A percentile compares a stretch with the other conserved stretches of the same genome.
Conservation (phyloP, 2,113 vertebrate species). For the Toxostoma redivivum region DNA sequence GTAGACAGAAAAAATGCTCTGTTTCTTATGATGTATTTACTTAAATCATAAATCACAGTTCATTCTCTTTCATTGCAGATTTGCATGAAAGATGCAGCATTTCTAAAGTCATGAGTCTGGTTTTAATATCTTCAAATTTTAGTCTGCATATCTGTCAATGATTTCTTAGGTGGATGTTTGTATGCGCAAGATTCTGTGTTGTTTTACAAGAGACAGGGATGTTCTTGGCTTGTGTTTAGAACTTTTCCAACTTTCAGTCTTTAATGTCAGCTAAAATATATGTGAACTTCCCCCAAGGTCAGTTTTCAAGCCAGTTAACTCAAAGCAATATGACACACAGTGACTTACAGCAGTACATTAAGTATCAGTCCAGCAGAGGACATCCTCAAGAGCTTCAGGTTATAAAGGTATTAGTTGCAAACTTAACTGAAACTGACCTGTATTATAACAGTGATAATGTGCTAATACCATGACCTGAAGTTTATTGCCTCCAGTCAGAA, state of each 20-base stretch:
- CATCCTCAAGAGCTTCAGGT: background rate
- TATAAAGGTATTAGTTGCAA: background rate
- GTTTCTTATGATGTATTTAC: background rate
- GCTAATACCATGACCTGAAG: background rate
- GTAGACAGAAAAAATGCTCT: background rate
- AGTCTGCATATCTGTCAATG: background rate
- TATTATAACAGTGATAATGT: background rate
- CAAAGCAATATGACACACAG: background rate
- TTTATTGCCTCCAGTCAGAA: background rate
- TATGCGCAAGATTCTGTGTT: background rate
- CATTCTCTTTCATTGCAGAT: slow-evolving; percentile 73
- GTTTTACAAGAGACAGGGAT: background rate
- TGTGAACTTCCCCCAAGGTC: background rate
- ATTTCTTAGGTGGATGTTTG: background rate
- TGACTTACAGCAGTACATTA: background rate
- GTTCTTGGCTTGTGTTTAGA: background rate
- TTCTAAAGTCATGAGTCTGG: slow-evolving; percentile 81
- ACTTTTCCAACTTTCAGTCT: background rate
- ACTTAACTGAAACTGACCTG: background rate
- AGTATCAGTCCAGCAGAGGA: background rate
- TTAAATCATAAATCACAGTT: background rate
- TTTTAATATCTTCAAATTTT: background rate
- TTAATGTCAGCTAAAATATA: background rate
- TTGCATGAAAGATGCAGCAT: slow-evolving; percentile 84
- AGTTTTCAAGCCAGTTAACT: background rate